Base-by-base conservation (phyloP, 2,797 vertebrate species). In the Sebastes hopkinsi region DNA sequence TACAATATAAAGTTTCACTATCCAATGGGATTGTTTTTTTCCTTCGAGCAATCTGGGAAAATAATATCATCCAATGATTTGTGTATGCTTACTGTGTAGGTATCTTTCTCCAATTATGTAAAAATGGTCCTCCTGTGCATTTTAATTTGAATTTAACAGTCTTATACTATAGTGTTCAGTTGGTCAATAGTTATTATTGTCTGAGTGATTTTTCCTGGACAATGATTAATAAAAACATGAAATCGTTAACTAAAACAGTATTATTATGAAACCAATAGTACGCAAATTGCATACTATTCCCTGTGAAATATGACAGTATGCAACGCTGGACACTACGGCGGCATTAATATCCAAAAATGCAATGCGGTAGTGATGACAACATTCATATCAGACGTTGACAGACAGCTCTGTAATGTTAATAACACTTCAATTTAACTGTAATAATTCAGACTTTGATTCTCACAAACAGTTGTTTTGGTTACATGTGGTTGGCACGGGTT, bases 401-500 rank as follows among this genome's bases (percentile, higher is more conserved):
- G 42, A 46, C 42, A 46, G 42, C 42, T 46, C 42, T 46, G 42
- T 46, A 46, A 18, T 1, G 3, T 46, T 2, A 46, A 46, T 46
- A 46, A 46, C 1, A 1, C 42, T 38, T 38, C 13, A 46, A 46
- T 46, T 46, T 46, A 46, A 46, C 14, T 46, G 38, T 36, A 36
- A 36, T 36, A 36, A 36, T 36, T 38, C 36, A 38, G 36, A 38
- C 36, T 38, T 13, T 38, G 1, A 46, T 46, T 46, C 1, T 46
- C 42, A 46, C 42, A 46, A 46, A 46, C 42, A 0, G 42, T 46
- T 1, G 42, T 3, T 46, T 46, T 46, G 42, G 6, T 46, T 18
- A 46, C 42, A 46, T 46, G 42, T 0, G 42, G 42, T 0, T 46
- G 38, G 38, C 0, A 42, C 3, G 0, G 38, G 6, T 46, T 46